These are phyloP conservation scores for Drosophila littoralis DNA, from an alignment of 1,140 invertebrate species.

Conservation along the genomic window DNA sequence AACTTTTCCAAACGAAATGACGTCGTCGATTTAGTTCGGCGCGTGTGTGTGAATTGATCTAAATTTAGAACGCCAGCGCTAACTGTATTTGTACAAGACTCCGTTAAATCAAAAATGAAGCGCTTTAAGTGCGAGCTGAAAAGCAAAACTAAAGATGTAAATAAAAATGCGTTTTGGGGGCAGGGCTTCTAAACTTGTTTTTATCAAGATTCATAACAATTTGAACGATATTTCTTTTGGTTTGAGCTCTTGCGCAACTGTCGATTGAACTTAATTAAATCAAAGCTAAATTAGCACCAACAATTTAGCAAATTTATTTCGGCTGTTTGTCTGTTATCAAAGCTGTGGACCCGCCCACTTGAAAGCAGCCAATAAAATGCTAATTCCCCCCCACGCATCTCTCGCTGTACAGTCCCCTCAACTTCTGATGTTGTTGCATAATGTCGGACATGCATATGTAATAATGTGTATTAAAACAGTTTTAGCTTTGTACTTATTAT, in stretches of 20 bases:
- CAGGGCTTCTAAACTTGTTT: slow-evolving; percentile 35
- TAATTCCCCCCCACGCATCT: slow-evolving; percentile 2
- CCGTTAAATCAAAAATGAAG: slow-evolving; percentile 5
- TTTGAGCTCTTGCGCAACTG: slow-evolving; percentile 34
- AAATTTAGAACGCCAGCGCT: slow-evolving; percentile 35
- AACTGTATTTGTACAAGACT: background rate
- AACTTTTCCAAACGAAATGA: slow-evolving; percentile 25
- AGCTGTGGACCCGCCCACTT: slow-evolving; percentile 19
- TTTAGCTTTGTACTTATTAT: slow-evolving; percentile 17
- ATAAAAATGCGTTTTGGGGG: slow-evolving; percentile 16
- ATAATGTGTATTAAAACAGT: slow-evolving; percentile 37
- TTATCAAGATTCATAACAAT: slow-evolving; percentile 7
- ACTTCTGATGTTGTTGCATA: slow-evolving; percentile 37
- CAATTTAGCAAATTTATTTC: slow-evolving; percentile 35
- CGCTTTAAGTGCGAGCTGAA: background rate
- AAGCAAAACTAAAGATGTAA: slow-evolving; percentile 3
- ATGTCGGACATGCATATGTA: slow-evolving; percentile 17
- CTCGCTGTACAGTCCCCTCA: slow-evolving; percentile 11
- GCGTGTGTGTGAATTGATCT: slow-evolving; percentile 29
- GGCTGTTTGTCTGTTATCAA: slow-evolving; percentile 12
- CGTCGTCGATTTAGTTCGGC: slow-evolving; percentile 26
- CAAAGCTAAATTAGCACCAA: slow-evolving; percentile 33
- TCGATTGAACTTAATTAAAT: slow-evolving; percentile 57
- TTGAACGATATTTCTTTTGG: background rate
- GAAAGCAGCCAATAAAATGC: slow-evolving; percentile 17